Evolutionary conservation across 1,140 invertebrate species (phyloP), one percentile per base, ranked within the genome.

Genomic region (Lepidurus couesii): DNA sequence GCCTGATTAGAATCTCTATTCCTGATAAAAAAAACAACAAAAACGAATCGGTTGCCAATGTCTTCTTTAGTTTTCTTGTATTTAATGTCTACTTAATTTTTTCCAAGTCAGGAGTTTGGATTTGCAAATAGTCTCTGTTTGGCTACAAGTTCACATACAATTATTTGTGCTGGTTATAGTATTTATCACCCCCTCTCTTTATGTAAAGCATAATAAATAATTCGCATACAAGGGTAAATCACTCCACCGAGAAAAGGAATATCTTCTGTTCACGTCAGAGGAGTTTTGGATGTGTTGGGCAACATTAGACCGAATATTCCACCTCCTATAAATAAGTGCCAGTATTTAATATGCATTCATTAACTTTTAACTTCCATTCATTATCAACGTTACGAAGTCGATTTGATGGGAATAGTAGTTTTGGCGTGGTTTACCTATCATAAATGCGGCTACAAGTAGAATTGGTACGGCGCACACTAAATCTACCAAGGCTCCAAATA

Each of bases 401-500:
- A 26, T 26, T 26, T 26, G 26, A 13, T 65, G 0, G 8, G 0
- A 65, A 9, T 13, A 6, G 21, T n/a, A 21, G 11, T 10, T 13
- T 65, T 26, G 34, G 34, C n/a, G 8, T 65, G 13, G 16, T 16
- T 65, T 65, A 65, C 53, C 53, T 65, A 65, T 65, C 53, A 65
- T 65, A 65, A 65, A 65, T 21, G 53, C 53, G 13, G 53, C 53
- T 65, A 65, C 53, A n/a, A 65, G 53, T 65, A 65, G 21, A 65
- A 65, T 65, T 1, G 53, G 53, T 65, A 65, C 53, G 53, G 53
- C 53, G 21, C 53, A 65, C 53, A 65, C 53, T 16, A 65, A 65
- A 65, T 65, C 53, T 13, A 65, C 53, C n/a, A 65, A 16, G 21
- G 53, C 7, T 9, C 53, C 53, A 21, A 65, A 65, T 16, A 65